Percentiles rank a stretch among this genome's conserved stretches.
phyloP scores from a whole-genome alignment of 2,888 invertebrate genomes.

The Epinotia brunnichana region DNA sequence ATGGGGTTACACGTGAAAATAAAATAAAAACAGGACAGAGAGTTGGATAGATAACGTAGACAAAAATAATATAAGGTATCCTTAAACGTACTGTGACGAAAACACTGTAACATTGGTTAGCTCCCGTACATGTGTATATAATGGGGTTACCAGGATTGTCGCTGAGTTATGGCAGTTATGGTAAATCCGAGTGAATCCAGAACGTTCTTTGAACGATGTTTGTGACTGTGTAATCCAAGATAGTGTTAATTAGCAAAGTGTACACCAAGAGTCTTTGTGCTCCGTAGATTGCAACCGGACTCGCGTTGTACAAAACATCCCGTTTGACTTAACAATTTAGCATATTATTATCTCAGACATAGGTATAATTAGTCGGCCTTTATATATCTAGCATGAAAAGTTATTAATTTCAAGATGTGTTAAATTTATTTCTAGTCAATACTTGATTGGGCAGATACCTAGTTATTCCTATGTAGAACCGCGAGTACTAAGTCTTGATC shows the following conservation, averaged over 20 bases:
- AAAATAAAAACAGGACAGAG: conserved; percentile 77
- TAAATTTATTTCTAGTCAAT: conserved; percentile 12
- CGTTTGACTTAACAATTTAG: conserved; percentile 55
- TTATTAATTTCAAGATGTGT: neutral
- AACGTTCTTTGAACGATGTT: conserved; percentile 65
- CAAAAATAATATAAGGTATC: conserved; percentile 70
- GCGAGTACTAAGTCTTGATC: conserved; percentile 26
- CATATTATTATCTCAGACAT: conserved; percentile 31
- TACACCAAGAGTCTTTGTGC: conserved; percentile 84
- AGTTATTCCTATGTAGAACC: conserved; percentile 42
- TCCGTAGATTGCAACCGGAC: conserved; percentile 84
- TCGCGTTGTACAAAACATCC: conserved; percentile 64
- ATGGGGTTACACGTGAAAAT: conserved; percentile 55
- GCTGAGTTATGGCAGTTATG: conserved; percentile 37
- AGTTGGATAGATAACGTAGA: conserved; percentile 73
- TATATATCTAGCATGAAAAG: conserved; percentile 5
- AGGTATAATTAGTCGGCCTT: conserved; percentile 35
- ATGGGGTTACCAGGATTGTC: conserved; percentile 24
- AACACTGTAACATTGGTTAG: conserved; percentile 31
- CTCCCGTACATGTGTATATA: conserved; percentile 25
- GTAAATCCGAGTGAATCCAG: conserved; percentile 39
- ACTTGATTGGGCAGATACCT: conserved; percentile 10
- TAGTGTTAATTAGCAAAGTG: conserved; percentile 80
- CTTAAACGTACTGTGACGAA: conserved; percentile 48
- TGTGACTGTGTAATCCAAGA: conserved; percentile 84